Base-by-base conservation (phyloP, 2,888 invertebrate species). In the Lasioglossum calceatum region DNA sequence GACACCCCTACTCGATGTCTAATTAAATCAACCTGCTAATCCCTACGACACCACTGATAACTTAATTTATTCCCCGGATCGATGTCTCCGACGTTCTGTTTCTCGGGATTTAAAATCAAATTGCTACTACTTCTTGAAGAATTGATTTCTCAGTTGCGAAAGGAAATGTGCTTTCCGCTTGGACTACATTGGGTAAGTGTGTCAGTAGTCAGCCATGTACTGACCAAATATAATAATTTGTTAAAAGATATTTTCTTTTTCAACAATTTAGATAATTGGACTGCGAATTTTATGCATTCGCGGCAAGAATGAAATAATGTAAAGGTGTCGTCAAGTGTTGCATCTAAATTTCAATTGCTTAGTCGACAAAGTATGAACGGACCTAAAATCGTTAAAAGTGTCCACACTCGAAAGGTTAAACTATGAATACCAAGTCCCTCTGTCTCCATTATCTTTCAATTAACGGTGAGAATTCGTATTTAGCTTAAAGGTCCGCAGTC, bases 1-100 rank as follows among this genome's bases (percentile, higher is more conserved):
- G 12, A 71, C 42, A 14, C 12, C n/a, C 71, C 71, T 23, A 12
- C 67, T 67, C 67, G n/a, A 39, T 42, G 58, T 42, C 23, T 71
- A 71, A 71, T 71, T 71, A 71, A 42, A 71, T 71, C 71, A 71
- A 42, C 39, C 71, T 5, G 5, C 42, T n/a, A 23, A 42, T 71
- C 42, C 71, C 39, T 36, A 19, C 19, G 19, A 32, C 67, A n/a
- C n/a, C 39, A n/a, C 12, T 7, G n/a, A 39, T 71, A 42, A 71
- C 12, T 42, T 42, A n/a, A 71, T 71, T 71, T 71, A 71, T n/a
- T 42, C 64, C 16, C 8, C 16, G 32, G 64, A 64, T 58, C 58
- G 58, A 58, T 58, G 12, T 58, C 58, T 4, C 12, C n/a, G 58
- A 58, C 4, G n/a, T 58, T 58, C n/a, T 58, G 12, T 58, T 58